Evolutionary conservation across 2,797 vertebrate species (phyloP).

Genomic region (Rallus crepitans): DNA sequence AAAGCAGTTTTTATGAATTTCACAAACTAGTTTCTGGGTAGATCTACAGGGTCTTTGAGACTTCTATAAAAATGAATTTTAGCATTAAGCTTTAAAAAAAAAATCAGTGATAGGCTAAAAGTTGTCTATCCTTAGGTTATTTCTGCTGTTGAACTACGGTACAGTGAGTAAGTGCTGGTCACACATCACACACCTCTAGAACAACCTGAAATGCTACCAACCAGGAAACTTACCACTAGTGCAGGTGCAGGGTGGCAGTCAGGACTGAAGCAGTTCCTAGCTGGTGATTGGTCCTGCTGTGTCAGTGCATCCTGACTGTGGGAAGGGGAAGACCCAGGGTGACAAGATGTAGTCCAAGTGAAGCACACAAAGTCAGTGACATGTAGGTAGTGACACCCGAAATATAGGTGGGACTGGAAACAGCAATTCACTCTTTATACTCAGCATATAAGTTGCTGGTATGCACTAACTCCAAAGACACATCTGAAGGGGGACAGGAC

Average conservation of each 20-base stretch:
- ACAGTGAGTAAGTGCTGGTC: background rate
- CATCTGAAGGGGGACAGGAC: background rate
- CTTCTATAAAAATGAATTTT: background rate
- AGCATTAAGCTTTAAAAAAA: background rate
- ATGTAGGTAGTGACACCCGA: background rate
- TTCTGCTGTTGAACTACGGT: background rate
- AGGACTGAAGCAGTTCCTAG: background rate
- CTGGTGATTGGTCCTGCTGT: background rate
- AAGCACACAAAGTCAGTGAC: background rate
- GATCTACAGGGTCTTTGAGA: background rate
- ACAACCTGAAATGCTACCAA: background rate
- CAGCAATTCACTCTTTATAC: background rate
- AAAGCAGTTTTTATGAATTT: background rate
- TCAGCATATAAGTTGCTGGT: background rate
- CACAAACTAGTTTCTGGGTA: background rate
- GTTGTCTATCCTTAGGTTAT: background rate
- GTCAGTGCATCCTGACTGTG: background rate
- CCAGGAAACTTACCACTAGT: background rate
- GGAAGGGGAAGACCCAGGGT: background rate
- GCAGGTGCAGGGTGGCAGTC: background rate
- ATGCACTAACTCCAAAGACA: background rate
- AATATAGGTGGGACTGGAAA: background rate
- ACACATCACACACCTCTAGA: background rate
- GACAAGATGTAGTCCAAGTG: background rate
- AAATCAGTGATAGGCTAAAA: background rate